Base-by-base conservation (phyloP, 2,797 vertebrate genomes). In the Sebastes goodei region DNA sequence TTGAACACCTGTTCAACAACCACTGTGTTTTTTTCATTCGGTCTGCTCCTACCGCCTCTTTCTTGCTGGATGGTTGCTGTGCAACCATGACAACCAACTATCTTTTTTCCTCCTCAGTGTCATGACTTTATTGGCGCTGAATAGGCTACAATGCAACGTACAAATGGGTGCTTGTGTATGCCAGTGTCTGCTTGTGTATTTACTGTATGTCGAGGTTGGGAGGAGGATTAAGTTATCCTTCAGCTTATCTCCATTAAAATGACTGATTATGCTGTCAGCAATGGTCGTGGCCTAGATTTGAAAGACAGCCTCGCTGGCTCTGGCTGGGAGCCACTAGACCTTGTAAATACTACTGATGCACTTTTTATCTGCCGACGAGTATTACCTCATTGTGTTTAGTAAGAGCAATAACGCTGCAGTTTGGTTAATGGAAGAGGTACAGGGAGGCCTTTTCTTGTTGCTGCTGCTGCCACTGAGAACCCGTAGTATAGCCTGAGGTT, bases 211-310 rank as follows among this genome's bases (percentile, higher is more conserved):
- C 73, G 73, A 74, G 79, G 78, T 64, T 76, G 57, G 57, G 71
- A 14, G 49, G 81, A 82, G 89, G 93, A 93, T 94, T 93, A 93
- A 80, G 78, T 89, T 90, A 89, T 87, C 86, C 85, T 83, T 89
- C 74, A 91, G 88, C 62, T 94, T 93, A 93, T 92, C 91, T 85
- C 90, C 91, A 88, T 94, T 93, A 91, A 93, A 94, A 93, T 90
- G 87, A 93, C 88, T 89, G 89, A 94, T 94, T 87, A 90, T 87
- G 76, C 83, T 83, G 86, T 90, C 89, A 91, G 83, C 68, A 52
- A 56, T 73, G 85, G 85, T 85, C 27, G 67, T 94, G 94, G 88
- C 95, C 95, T 92, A 90, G 76, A 93, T 94, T 87, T 93, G 87
- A 93, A 89, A 90, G 90, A 91, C 90, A 81, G 83, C 84, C 86